Base-by-base conservation (phyloP, 2,113 vertebrate genomes). In the Pipa parva region DNA sequence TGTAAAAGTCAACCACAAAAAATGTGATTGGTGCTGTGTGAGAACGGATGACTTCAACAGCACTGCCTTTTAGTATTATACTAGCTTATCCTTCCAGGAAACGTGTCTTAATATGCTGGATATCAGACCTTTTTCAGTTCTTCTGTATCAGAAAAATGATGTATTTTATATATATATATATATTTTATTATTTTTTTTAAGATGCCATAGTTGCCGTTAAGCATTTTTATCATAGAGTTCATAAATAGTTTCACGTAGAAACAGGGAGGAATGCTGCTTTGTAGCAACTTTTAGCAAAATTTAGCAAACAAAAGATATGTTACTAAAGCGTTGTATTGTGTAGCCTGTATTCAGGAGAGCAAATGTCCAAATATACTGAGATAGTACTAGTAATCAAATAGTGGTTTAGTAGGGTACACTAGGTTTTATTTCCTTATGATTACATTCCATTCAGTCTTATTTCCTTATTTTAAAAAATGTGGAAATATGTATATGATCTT, bases 1-100 rank as follows among this genome's bases (percentile, higher is more conserved):
- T 99, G 95, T 80, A 97, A 97, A 85, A 85, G 90, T 84, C 94
- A 95, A 60, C 85, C 88, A 17, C 92, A 91, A 76, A 89, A 93
- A 75, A 93, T 95, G 84, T 95, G 88, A 87, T 78, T 7, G 4
- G 4, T 60, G 57, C 77, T 1, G 9, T 20, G 13, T 51, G 63
- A 61, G 28, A n/a, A 37, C 69, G 68, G 75, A 71, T 54, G 74
- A 59, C 26, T 71, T 20, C 72, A 66, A 42, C 55, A 74, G 73
- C 66, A 3, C 63, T 57, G 63, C 65, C 68, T 63, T 61, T 39
- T 60, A 70, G 73, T 64, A 63, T 81, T 74, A 69, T 20, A 29
- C 9, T 25, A 12, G 42, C 48, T 63, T 58, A 20, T 58, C 29
- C 55, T 58, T 58, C 55, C 55, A 58, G 18, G 17, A 37, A 58